These are phyloP conservation scores for Platycnemis pennipes DNA, from an alignment of 2,888 invertebrate species.

Conservation along the genomic window DNA sequence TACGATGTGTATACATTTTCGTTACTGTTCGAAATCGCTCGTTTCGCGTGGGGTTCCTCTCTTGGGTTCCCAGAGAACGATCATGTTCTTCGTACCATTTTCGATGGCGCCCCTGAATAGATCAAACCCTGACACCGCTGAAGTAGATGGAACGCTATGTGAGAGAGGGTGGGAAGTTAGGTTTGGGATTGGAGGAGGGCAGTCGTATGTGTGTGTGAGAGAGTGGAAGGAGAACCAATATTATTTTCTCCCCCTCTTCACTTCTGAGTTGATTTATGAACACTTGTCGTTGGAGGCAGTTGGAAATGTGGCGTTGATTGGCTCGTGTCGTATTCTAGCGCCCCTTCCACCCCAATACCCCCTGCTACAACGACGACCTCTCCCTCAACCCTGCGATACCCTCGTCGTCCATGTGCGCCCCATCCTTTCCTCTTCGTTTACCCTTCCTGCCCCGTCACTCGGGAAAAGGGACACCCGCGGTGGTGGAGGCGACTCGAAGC, in stretches of 20 bases:
- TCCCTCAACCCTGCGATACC: background rate
- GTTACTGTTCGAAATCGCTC: background rate
- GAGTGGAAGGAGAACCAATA: background rate
- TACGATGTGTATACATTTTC: background rate
- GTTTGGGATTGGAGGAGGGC: background rate
- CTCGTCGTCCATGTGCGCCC: background rate
- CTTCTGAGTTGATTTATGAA: constrained; percentile 60
- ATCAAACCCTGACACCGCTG: constrained; percentile 27
- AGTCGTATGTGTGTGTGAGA: background rate
- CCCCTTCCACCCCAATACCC: background rate
- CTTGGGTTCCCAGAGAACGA: background rate
- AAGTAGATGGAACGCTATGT: background rate
- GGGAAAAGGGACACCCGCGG: constrained; percentile 45
- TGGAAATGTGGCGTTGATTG: constrained; percentile 58
- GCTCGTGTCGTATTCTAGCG: constrained; percentile 31
- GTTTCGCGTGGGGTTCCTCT: background rate
- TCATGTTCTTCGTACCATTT: background rate
- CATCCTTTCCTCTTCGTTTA: background rate
- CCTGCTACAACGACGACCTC: background rate
- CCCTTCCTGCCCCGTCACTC: background rate
- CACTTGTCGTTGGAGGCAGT: constrained; percentile 53
- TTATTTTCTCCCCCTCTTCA: constrained; percentile 8
- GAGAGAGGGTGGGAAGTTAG: background rate
- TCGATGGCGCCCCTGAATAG: constrained; percentile 13
- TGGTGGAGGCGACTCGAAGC: constrained; percentile 11